Base-by-base conservation (phyloP, 1,140 invertebrate genomes). In the Rhagoletis pomonella region DNA sequence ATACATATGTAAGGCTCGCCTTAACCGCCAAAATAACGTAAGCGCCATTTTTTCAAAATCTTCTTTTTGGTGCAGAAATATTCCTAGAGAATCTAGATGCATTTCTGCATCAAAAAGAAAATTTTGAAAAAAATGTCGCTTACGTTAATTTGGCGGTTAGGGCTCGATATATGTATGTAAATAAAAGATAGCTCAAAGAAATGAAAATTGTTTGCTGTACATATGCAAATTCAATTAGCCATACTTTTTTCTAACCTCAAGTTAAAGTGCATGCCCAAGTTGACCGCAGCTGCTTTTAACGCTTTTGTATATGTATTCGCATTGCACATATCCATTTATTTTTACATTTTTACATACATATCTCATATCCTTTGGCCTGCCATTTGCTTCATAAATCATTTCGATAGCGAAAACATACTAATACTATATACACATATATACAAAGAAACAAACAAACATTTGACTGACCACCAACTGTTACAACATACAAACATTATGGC, bases 401-500 rank as follows among this genome's bases (percentile, higher is more conserved):
- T 73, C 69, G 69, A 73, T 73, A n/a, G 69, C 17, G 65, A 77
- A 77, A 6, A 17, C 44, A 77, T 47, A 77, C 29, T 29, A 0
- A 29, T 29, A 29, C 50, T 55, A 5, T 1, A 55, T 81, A 81
- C 44, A 50, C 47, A 6, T 47, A 9, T 39, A 42, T 3, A 69
- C 10, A 29, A 29, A 29, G 29, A 29, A 29, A 0, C 29, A 29
- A 29, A 29, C 29, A 9, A 6, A 9, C 50, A 4, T 6, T 44
- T 14, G 47, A 1, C 17, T 55, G 47, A n/a, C 73, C 73, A 81
- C 73, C 73, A 81, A 81, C 73, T 81, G 73, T 55, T 55, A 50
- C 50, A 50, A 29, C n/a, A 55, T 47, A 81, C 73, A 81, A 81
- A 81, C 73, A 55, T 81, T 81, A 81, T 81, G 73, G 73, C 73